Evolutionary conservation across 92 coral and sea anemone species (phyloP).

Genomic region (Porites evermanni): DNA sequence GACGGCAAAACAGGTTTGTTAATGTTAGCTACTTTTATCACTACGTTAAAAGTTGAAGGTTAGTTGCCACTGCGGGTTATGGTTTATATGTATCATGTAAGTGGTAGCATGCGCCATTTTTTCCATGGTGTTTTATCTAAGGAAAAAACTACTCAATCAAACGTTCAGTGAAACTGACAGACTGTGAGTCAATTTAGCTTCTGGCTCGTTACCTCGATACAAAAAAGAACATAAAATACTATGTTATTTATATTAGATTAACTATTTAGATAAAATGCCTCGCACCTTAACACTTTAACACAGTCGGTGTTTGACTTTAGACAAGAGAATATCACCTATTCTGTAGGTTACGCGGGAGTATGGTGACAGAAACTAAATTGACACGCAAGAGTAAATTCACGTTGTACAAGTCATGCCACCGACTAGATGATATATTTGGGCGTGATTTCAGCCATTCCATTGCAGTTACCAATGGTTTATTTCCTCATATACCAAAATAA

Average conservation of each 20-base stretch:
- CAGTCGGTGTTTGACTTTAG: too few species aligned
- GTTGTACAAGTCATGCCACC: background rate
- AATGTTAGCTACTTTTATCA: background rate
- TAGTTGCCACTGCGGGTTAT: too few species aligned
- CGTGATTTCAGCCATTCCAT: background rate
- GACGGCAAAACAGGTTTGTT: background rate
- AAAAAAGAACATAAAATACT: too few species aligned
- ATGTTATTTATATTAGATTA: too few species aligned
- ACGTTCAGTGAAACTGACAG: background rate
- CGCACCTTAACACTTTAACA: too few species aligned
- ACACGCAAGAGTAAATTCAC: constrained; percentile 1
- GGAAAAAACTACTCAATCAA: background rate
- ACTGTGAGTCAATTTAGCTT: too few species aligned
- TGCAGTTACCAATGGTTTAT: background rate
- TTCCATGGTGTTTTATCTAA: background rate
- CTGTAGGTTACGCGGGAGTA: too few species aligned
- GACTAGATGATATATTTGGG: background rate
- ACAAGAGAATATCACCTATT: too few species aligned
- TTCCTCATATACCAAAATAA: background rate
- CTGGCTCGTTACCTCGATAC: too few species aligned
- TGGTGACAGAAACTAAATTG: background rate
- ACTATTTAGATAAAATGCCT: too few species aligned
- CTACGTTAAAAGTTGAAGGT: too few species aligned
- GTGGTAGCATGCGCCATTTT: background rate
- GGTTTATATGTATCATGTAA: background rate